Percentiles rank a stretch among this genome's conserved stretches.
Conservation (phyloP, 2,888 invertebrate species). For the Macaria liturata region DNA sequence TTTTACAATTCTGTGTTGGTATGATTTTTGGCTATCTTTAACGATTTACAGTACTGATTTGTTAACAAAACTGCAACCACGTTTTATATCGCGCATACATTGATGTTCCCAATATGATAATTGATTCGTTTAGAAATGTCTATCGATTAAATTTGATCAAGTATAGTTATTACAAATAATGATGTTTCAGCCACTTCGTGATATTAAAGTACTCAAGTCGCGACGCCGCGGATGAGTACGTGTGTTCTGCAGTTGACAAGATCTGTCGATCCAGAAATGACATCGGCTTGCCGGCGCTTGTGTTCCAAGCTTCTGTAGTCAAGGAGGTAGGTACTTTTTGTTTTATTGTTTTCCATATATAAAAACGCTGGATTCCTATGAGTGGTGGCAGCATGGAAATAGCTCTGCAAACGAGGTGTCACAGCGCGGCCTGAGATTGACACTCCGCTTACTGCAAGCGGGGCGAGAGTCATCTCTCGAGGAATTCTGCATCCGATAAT, state of each 20-base stretch:
- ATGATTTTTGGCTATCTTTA: too few species aligned
- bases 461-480: not conserved
- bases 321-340: conserved; percentile 36
- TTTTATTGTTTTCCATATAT: too few species aligned
- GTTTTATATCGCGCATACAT: too few species aligned
- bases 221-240: conserved; percentile 42
- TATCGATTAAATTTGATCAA: too few species aligned
- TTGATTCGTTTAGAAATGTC: too few species aligned
- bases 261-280: conserved; percentile 51
- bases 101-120: too few species aligned
- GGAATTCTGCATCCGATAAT: conserved; percentile 3
- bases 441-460: conserved; percentile 7
- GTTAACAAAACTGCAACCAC: too few species aligned
- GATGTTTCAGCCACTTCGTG: conserved; percentile 46
- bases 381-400: not conserved
- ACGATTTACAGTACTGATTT: too few species aligned
- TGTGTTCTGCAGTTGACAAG: conserved; percentile 42
- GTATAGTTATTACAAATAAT: too few species aligned
- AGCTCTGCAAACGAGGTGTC: conserved; percentile 14
- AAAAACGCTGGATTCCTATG: not conserved
- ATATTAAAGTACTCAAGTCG: conserved; percentile 40
- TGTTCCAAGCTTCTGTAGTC: conserved; percentile 35
- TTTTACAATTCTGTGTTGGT: too few species aligned
- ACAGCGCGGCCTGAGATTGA: conserved; percentile 14
- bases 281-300: conserved; percentile 46